These are phyloP conservation scores for Cordilura impudica DNA, from an alignment of 2,888 invertebrate genomes.

Conservation along the genomic window DNA sequence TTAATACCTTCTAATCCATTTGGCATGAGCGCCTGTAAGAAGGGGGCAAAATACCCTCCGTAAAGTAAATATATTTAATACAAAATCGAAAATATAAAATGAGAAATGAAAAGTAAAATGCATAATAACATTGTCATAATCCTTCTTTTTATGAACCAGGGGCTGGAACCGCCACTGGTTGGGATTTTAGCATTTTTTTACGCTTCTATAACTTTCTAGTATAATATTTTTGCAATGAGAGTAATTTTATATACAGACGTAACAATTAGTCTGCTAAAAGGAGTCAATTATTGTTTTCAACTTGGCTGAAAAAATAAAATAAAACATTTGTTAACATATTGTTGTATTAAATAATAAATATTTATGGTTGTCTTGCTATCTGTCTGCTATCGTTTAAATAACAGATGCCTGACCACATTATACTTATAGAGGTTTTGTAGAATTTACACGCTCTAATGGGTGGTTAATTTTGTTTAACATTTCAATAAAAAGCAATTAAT, in stretches of 20 bases:
- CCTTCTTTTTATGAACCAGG: no score
- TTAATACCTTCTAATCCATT: background rate
- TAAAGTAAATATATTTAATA: no score
- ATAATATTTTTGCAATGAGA: slow-evolving; percentile 25
- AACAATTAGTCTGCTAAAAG: slow-evolving; percentile 31
- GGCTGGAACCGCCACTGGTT: no score
- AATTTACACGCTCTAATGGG: slow-evolving; percentile 40
- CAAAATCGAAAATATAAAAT: no score
- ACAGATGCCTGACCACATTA: slow-evolving; percentile 12
- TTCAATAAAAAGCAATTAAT: slow-evolving; percentile 20
- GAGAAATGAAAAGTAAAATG: no score
- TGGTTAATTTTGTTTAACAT: slow-evolving; percentile 18
- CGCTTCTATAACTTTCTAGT: slow-evolving; percentile 52
- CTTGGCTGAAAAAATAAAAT: background rate
- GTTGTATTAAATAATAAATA: background rate
- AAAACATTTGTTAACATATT: slow-evolving; percentile 17
- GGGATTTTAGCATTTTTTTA: no score
- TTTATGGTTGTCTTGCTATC: background rate
- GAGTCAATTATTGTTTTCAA: background rate
- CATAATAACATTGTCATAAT: no score
- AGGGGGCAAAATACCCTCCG: no score
- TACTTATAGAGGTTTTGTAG: slow-evolving; percentile 15
- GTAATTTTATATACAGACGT: slow-evolving; percentile 19
- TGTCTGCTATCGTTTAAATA: background rate
- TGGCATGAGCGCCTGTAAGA: no score